Base-by-base conservation (phyloP, 2,888 invertebrate genomes). In the Tuta absoluta region DNA sequence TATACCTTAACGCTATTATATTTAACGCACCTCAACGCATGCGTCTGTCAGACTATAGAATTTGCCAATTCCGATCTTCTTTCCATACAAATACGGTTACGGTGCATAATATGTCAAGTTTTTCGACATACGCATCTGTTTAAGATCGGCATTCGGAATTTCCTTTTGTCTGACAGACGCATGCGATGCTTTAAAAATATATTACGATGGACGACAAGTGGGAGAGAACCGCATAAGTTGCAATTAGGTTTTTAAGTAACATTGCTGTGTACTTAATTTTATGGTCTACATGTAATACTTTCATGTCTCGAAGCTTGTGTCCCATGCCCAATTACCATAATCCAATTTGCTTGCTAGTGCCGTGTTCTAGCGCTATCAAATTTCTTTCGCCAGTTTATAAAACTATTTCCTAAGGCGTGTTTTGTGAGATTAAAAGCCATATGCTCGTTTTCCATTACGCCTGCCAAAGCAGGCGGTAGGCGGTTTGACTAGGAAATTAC, bases 401-500 rank as follows among this genome's bases (percentile, higher is more conserved):
- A 63, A 57, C 48, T 58, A 63, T 63, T 57, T 51, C 33, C 49
- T 59, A 38, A 23, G 62, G 62, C 53, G 62, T 62, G 53, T 62
- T n/a, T 53, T 61, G 24, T 48, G 19, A 23, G n/a, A 63, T 63
- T 63, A 63, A 51, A 56, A 37, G 37, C 24, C 41, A 28, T 38
- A 63, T 56, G 56, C 63, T 56, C 63, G 33, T 63, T 56, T 56
- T 63, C 63, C 56, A 56, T 63, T 58, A 49, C 45, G 17, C 14
- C 12, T 49, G 28, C 63, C 28, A 59, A 37, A 49, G 24, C 58
- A 17, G 62, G 11, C 24, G n/a, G 62, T 57, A 33, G 56, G 53
- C 53, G 65, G 62, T 59, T 62, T 62, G 67, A 66, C 67, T 67
- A 65, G 69, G 68, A 71, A 71, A 70, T 71, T 67, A 70, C 63